These are phyloP conservation scores for Rhingia campestris DNA, from an alignment of 2,888 invertebrate species.

Conservation along the genomic window DNA sequence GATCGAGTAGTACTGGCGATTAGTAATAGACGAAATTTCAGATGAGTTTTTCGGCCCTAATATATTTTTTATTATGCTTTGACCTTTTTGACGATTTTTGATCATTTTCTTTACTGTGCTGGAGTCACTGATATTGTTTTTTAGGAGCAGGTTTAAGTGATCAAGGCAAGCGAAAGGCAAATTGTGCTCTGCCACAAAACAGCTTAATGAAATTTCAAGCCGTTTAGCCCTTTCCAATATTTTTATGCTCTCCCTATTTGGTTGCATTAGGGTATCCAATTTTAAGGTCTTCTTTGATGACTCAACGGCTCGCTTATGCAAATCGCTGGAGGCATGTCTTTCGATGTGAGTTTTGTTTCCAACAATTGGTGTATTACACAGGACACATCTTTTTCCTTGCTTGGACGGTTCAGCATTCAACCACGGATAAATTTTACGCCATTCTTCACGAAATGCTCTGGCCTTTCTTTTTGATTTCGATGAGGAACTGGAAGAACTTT, in stretches of 20 bases:
- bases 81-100: slow-evolving; percentile 2
- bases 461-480: not conserved
- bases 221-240: not conserved
- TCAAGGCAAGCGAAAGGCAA: slow-evolving; percentile 2
- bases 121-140: slow-evolving; percentile 1
- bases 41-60: not conserved
- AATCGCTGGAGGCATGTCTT: slow-evolving; percentile 1
- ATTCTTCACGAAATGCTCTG: not conserved
- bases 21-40: not conserved
- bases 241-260: not conserved
- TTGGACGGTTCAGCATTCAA: not conserved
- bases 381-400: not conserved
- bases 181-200: slow-evolving; percentile 5
- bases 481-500: not conserved
- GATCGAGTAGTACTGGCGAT: slow-evolving; percentile 7
- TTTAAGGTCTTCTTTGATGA: slow-evolving; percentile 3
- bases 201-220: not conserved
- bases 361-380: slow-evolving; percentile 3
- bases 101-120: not conserved
- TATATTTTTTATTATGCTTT: slow-evolving; percentile 6
- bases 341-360: not conserved
- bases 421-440: not conserved
- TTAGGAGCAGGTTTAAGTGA: not conserved
- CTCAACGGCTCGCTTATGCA: not conserved
- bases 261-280: not conserved